Conservation (phyloP, 1,140 invertebrate genomes). For the Pachypsylla venusta region DNA sequence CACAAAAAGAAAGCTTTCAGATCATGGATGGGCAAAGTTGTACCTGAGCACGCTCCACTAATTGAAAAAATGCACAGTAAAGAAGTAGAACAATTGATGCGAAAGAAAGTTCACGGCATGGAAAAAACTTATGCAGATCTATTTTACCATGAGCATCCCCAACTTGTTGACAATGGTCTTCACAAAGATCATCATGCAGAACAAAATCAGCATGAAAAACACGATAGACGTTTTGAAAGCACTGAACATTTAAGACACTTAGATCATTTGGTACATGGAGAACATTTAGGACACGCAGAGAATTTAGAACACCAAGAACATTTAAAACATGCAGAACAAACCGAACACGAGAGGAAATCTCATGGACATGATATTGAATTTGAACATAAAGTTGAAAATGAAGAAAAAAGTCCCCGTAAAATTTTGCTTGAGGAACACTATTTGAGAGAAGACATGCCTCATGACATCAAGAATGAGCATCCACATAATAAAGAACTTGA, state of each 20-base stretch:
- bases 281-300: no score
- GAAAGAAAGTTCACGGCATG: neutral
- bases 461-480: neutral
- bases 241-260: no score
- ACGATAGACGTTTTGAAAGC: no score
- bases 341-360: neutral
- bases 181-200: neutral
- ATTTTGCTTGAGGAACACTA: neutral
- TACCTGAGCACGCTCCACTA: neutral
- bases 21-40: slow-evolving; percentile 5
- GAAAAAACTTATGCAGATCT: slow-evolving; percentile 2
- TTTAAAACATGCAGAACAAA: no score
- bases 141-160: no score
- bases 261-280: no score
- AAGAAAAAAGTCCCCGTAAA: neutral
- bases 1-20: neutral
- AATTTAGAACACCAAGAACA: no score
- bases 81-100: neutral
- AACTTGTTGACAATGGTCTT: no score
- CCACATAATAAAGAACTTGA: neutral
- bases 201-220: neutral
- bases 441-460: neutral
- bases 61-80: neutral
- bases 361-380: neutral
- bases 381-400: neutral